Percentiles rank a stretch among this genome's conserved stretches.
These are phyloP conservation scores for Amphiduros pacificus DNA, from an alignment of 2,888 invertebrate genomes.

Conservation along the genomic window DNA sequence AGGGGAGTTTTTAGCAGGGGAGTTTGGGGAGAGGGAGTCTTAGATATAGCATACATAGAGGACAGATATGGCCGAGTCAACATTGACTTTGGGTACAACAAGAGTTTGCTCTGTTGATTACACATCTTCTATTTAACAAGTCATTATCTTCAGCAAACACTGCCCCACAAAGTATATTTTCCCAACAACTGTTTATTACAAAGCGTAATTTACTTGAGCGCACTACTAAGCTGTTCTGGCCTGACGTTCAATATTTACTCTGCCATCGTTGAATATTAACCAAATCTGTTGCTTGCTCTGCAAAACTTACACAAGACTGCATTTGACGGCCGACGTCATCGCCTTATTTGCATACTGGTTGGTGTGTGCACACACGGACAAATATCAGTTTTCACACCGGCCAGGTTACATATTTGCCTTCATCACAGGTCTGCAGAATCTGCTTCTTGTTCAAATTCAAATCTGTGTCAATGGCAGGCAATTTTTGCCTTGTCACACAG, in stretches of 20 bases:
- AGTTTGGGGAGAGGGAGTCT: background rate
- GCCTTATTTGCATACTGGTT: too few species aligned
- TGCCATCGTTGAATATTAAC: slow-evolving; percentile 2
- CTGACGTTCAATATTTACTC: background rate
- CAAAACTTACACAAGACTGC: too few species aligned
- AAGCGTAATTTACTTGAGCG: slow-evolving; percentile 9
- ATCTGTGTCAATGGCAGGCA: too few species aligned
- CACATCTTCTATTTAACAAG: slow-evolving; percentile 12
- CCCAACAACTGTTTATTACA: slow-evolving; percentile 15
- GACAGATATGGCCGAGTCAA: background rate
- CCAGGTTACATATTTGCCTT: too few species aligned
- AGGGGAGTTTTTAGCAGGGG: background rate
- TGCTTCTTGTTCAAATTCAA: too few species aligned
- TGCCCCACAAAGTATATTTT: background rate
- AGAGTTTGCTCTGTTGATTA: slow-evolving; percentile 10
- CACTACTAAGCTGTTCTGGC: background rate
- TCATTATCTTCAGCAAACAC: slow-evolving; percentile 15
- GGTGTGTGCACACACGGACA: too few species aligned
- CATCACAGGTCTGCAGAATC: too few species aligned
- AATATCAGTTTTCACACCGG: too few species aligned
- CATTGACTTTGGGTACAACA: background rate
- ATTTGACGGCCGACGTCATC: too few species aligned
- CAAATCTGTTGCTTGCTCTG: too few species aligned
- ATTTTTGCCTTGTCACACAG: too few species aligned
- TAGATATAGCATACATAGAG: background rate